Base-by-base conservation (phyloP, 2,113 vertebrate genomes). In the Chionodraco myersi region DNA sequence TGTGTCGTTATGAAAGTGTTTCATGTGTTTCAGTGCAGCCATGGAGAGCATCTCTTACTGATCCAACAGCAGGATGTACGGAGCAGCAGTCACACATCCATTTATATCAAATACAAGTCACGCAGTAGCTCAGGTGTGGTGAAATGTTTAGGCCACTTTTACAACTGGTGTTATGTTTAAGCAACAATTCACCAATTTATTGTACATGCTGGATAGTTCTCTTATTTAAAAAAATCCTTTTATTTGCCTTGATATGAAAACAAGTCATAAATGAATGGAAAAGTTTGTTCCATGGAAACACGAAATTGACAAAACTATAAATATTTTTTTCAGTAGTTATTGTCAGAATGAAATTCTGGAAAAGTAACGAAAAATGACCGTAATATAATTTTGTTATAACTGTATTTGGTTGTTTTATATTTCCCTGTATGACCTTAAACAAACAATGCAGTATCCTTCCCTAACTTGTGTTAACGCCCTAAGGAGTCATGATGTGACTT, bases 111-210 rank as follows among this genome's bases (percentile, higher is more conserved):
- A 48, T 58, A 45, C 47, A 69, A 67, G 30, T 59, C 41, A 51
- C 45, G 69, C 51, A 72, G 56, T 72, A 79, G 83, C 78, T 82
- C 80, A 71, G 69, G 81, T 83, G 68, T 77, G 49, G 36, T 71
- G 52, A 52, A 84, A 59, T 11, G 47, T 51, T 79, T 56, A 10
- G 47, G 64, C 36, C 57, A 65, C 1, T 53, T 78, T 71, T 64
- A 84, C 72, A 73, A 53, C 48, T 51, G 16, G 48, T 44, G 12
- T 60, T 48, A 34, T 23, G 41, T 65, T 72, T 34, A 10, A 79
- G 34, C 71, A 15, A 56, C 48, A 65, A 53, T 59, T 34, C 21
- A 60, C 54, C 26, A 68, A 52, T 53, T 67, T 51, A 45, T 14
- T 58, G 5, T 41, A 59, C 18, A 45, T 52, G 49, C 58, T 68